These are phyloP conservation scores for Eolophus roseicapilla DNA, from an alignment of 2,113 vertebrate genomes.

Conservation along the genomic window DNA sequence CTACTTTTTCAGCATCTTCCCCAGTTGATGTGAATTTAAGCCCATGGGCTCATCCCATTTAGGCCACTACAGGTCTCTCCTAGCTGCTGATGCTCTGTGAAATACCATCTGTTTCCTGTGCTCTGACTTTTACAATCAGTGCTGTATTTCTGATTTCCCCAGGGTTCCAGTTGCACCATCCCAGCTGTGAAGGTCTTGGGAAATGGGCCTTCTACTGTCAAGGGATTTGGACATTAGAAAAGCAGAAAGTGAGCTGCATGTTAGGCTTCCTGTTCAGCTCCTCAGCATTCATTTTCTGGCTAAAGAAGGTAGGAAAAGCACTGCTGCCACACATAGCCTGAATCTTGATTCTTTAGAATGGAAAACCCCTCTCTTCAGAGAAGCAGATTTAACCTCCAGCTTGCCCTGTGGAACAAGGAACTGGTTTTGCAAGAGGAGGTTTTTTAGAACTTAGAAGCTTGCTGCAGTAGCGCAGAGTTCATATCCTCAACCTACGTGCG, in stretches of 20 bases:
- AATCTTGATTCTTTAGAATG: not conserved
- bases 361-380: not conserved
- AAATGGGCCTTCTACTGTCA: not conserved
- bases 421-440: not conserved
- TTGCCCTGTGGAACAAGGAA: not conserved
- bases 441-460: not conserved
- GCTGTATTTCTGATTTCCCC: not conserved
- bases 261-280: not conserved
- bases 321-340: not conserved
- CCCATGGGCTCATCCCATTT: not conserved
- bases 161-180: not conserved
- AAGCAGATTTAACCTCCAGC: not conserved
- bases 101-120: not conserved
- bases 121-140: not conserved
- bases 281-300: not conserved
- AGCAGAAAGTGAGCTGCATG: not conserved
- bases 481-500: accelerated
- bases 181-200: not conserved
- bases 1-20: not conserved
- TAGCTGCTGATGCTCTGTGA: not conserved
- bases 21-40: not conserved
- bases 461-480: not conserved
- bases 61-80: not conserved
- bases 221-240: not conserved
- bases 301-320: not conserved